Conservation (phyloP, 2,113 vertebrate species). For the Oenanthe melanoleuca region DNA sequence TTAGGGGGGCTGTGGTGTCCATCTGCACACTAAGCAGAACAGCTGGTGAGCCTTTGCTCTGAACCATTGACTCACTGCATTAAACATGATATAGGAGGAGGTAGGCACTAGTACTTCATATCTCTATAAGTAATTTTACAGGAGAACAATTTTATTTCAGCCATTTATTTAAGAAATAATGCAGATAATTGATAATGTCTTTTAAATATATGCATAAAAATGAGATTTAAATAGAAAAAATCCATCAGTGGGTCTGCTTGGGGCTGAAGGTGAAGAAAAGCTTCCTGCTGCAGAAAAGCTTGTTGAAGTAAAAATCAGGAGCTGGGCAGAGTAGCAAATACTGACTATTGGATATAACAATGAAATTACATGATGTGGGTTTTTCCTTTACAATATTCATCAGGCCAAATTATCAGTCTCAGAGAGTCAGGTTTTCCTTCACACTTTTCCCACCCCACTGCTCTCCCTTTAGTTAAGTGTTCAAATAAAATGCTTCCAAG, state of each 20-base stretch:
- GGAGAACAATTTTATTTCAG: neutral
- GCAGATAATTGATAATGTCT: neutral
- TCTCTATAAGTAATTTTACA: neutral
- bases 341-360: neutral
- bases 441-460: neutral
- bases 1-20: neutral
- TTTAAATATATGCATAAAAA: neutral
- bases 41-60: neutral
- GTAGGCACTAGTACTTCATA: neutral
- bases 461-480: neutral
- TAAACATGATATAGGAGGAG: neutral
- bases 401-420: neutral
- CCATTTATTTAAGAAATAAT: neutral
- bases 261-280: neutral
- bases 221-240: neutral
- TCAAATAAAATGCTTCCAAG: neutral
- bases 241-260: neutral
- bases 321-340: neutral
- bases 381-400: neutral
- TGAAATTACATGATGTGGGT: accelerated
- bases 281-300: neutral
- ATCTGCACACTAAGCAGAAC: neutral
- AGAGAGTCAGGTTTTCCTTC: neutral
- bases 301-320: neutral
- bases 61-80: neutral